Conservation (phyloP, 2,888 invertebrate species). For the Melitaea athalia region DNA sequence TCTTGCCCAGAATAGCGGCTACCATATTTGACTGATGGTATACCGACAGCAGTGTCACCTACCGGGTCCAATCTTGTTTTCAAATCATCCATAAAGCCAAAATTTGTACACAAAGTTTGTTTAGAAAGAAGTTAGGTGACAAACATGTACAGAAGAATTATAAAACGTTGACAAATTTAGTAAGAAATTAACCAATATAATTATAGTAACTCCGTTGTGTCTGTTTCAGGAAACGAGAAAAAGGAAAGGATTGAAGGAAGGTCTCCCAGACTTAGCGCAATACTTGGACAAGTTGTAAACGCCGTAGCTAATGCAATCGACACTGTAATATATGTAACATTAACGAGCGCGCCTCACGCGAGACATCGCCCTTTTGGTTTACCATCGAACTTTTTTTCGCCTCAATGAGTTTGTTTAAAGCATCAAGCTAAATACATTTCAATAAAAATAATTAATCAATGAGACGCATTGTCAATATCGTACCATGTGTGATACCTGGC, state of each 20-base stretch:
- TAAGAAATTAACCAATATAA: too few relatives aligned
- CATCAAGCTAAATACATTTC: slow-evolving; percentile 40
- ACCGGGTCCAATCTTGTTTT: too few relatives aligned
- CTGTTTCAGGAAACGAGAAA: slow-evolving; percentile 93
- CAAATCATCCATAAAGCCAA: too few relatives aligned
- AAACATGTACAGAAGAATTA: too few relatives aligned
- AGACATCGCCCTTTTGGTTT: slow-evolving; percentile 50
- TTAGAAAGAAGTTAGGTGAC: too few relatives aligned
- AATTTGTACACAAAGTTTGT: too few relatives aligned
- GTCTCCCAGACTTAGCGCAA: slow-evolving; percentile 96
- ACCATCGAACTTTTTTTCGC: slow-evolving; percentile 48
- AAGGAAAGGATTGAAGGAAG: slow-evolving; percentile 99
- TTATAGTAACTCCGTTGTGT: slow-evolving; percentile 29
- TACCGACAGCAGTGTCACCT: too few relatives aligned
- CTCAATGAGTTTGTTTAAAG: slow-evolving; percentile 56
- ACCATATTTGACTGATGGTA: too few relatives aligned
- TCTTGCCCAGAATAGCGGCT: too few relatives aligned
- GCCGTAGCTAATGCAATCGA: slow-evolving; percentile 73
- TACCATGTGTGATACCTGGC: slow-evolving; percentile 57
- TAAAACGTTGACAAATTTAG: too few relatives aligned
- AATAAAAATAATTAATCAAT: slow-evolving; percentile 57
- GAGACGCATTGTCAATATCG: slow-evolving; percentile 58
- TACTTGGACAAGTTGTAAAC: slow-evolving; percentile 99
- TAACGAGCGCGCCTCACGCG: slow-evolving; percentile 68
- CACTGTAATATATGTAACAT: slow-evolving; percentile 77